Conservation (phyloP, 2,888 invertebrate genomes). For the Elmis aenea region DNA sequence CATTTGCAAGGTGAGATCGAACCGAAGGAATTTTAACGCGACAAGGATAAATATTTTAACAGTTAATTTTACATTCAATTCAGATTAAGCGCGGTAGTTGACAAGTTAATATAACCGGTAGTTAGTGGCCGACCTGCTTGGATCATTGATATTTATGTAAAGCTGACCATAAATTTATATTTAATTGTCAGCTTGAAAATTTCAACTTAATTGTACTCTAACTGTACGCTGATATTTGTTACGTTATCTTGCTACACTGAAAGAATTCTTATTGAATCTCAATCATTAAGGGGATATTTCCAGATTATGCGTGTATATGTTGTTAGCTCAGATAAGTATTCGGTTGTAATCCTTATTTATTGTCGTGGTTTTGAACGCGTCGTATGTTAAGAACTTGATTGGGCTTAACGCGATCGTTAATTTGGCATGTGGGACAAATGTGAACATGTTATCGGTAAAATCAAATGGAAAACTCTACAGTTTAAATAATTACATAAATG, state of each 20-base stretch:
- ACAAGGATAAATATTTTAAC: constrained; percentile 40
- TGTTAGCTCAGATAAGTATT: no score
- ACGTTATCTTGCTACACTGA: constrained; percentile 15
- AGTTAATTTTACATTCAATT: constrained; percentile 39
- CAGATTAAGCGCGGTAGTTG: constrained; percentile 34
- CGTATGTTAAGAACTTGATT: no score
- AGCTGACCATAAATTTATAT: constrained; percentile 36
- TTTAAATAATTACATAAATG: no score
- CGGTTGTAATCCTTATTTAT: neutral
- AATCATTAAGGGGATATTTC: constrained; percentile 10
- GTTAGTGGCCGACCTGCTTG: constrained; percentile 28
- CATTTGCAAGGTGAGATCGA: constrained; percentile 23
- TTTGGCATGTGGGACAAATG: no score
- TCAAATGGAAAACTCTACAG: no score
- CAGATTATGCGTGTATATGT: no score
- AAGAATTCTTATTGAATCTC: constrained; percentile 12
- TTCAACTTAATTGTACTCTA: constrained; percentile 12
- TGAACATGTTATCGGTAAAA: no score
- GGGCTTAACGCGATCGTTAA: no score
- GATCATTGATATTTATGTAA: constrained; percentile 40
- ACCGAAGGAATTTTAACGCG: constrained; percentile 34
- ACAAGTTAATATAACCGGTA: constrained; percentile 39
- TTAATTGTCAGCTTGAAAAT: constrained; percentile 33
- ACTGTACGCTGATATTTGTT: constrained; percentile 12
- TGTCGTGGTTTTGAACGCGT: neutral